phyloP scores from a whole-genome alignment of 2,113 vertebrate species.

The Sitta europaea region DNA sequence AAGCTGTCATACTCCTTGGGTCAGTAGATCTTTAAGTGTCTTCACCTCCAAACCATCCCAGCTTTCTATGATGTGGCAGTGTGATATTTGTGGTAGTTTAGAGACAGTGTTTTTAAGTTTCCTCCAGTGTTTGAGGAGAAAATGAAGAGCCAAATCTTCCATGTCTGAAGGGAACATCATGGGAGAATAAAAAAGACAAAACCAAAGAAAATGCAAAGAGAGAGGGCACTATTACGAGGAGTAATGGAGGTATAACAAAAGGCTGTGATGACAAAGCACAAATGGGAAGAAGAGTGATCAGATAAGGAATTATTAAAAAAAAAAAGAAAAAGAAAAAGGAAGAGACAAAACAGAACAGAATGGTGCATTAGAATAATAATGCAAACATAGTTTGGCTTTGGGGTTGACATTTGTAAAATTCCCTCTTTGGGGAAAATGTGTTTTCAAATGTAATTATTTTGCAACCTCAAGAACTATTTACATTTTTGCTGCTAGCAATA shows the following conservation, averaged over 20 bases:
- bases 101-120: not conserved
- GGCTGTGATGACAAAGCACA: not conserved
- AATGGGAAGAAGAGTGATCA: not conserved
- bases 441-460: constrained; percentile 15
- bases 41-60: not conserved
- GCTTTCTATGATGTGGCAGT: not conserved
- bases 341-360: not conserved
- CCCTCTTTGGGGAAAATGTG: not conserved
- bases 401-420: constrained; percentile 37
- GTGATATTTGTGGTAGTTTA: not conserved
- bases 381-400: not conserved
- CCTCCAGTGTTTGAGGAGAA: not conserved
- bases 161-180: not conserved
- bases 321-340: not conserved
- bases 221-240: not conserved
- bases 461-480: not conserved
- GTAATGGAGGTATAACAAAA: not conserved
- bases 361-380: not conserved
- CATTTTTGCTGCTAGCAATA: not conserved
- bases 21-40: not conserved
- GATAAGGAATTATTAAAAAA: not conserved
- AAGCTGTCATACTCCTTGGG: not conserved
- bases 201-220: not conserved
- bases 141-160: not conserved
- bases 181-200: not conserved